phyloP scores from a whole-genome alignment of 2,113 vertebrate species.

The Mesocricetus auratus region DNA sequence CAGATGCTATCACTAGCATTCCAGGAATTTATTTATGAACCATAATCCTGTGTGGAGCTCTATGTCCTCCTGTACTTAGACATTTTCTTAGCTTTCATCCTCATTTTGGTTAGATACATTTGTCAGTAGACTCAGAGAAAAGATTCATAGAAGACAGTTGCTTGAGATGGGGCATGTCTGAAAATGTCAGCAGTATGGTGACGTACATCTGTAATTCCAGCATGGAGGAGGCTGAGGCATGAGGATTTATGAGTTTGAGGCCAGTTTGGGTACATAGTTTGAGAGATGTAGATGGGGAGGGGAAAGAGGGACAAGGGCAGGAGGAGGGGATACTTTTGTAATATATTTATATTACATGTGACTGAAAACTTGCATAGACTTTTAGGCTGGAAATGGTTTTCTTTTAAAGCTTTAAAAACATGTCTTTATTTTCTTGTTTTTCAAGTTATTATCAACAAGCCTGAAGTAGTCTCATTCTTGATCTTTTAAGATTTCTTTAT shows the following conservation, averaged over 20 bases:
- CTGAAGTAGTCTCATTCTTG: slow-evolving; percentile 33
- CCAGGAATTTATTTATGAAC: not conserved
- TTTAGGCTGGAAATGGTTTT: slow-evolving; percentile 36
- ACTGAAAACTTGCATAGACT: slow-evolving; percentile 36
- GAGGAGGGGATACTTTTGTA: not conserved
- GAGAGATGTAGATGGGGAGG: not conserved
- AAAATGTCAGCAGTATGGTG: not conserved
- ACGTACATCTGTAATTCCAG: not conserved
- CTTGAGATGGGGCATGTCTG: slow-evolving; percentile 20
- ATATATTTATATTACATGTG: not conserved
- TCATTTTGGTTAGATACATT: slow-evolving; percentile 20
- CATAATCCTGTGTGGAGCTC: not conserved
- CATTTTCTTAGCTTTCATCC: slow-evolving; percentile 39
- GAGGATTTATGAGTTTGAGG: not conserved
- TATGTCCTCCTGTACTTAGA: not conserved
- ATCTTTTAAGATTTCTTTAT: slow-evolving; percentile 25
- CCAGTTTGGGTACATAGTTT: not conserved
- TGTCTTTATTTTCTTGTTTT: slow-evolving; percentile 26
- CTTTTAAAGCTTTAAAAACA: slow-evolving; percentile 48
- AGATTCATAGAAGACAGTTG: slow-evolving; percentile 5
- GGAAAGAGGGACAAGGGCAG: not conserved
- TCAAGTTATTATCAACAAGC: not conserved
- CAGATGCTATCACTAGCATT: not conserved
- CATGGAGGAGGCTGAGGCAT: too few relatives aligned
- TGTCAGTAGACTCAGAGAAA: slow-evolving; percentile 30